Base-by-base conservation (phyloP, 2,888 invertebrate species). In the Hyppa rectilinea region DNA sequence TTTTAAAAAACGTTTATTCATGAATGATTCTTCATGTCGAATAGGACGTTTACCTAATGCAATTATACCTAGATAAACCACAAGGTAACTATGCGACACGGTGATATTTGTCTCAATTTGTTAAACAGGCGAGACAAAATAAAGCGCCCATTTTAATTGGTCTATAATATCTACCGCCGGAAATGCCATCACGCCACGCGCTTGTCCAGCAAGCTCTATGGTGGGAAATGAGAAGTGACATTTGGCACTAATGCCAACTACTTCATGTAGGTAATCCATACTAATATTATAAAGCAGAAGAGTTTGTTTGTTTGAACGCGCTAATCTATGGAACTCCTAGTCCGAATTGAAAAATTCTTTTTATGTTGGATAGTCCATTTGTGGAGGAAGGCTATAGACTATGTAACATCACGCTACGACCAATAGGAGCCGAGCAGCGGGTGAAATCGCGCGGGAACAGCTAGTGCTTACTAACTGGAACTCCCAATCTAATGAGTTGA, bases 191-290 rank as follows among this genome's bases (percentile, higher is more conserved):
- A 61, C 50, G 26, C 52, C 67, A 31, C 20, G 17, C 34, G 34
- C 65, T 50, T 78, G 63, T 74, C 50, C 50, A 78, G 49, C n/a
- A 26, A 45, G n/a, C 12, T 64, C 60, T 26, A 10, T 69, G 23
- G 31, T 62, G 36, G 55, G 38, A 20, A 74, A 43, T 74, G 47
- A 77, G 40, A 29, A 71, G 12, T 47, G 47, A 50, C 40, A 63
- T 26, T 77, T 78, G 79, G 77, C 69, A 68, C 17, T n/a, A 36
- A 43, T 61, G 79, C 77, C 77, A 77, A 63, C n/a, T 50, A 58
- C 26, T 50, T n/a, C n/a, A 50, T 26, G 59, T 67, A n/a, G n/a
- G 50, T 63, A 29, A 63, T 61, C 17, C 2, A 20, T 23, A 45
- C 52, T 66, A 38, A 40, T 40, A 17, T 40, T 40, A 40, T 17